phyloP scores from a whole-genome alignment of 2,113 vertebrate species.

The Chiloscyllium plagiosum region DNA sequence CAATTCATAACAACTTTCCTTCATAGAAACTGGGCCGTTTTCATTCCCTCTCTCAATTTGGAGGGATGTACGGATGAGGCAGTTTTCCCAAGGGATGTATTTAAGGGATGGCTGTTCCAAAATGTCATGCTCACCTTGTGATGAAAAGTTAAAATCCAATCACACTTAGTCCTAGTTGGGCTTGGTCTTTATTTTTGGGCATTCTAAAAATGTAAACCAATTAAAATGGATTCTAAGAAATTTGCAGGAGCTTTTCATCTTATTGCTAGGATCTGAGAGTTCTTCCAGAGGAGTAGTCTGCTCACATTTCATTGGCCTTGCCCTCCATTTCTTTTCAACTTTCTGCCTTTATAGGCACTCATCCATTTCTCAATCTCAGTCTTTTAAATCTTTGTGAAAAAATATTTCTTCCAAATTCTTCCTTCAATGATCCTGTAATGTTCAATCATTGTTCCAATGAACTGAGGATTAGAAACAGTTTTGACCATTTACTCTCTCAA shows the following conservation, averaged over 20 bases:
- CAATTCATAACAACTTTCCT: neutral
- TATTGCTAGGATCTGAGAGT: neutral
- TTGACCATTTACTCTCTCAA: neutral
- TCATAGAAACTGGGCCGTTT: neutral
- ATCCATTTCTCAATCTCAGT: neutral
- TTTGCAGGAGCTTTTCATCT: neutral
- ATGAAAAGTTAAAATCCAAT: neutral
- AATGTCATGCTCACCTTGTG: neutral
- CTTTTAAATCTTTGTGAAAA: neutral
- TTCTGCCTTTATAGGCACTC: neutral
- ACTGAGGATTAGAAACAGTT: neutral
- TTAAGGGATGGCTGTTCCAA: too few relatives aligned
- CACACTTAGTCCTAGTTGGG: neutral
- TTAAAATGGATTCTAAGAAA: neutral
- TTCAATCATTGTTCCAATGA: neutral
- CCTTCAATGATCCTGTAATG: neutral
- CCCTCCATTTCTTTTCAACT: neutral
- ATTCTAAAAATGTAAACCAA: neutral
- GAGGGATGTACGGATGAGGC: too few relatives aligned
- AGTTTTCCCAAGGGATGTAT: neutral
- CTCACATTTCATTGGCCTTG: neutral
- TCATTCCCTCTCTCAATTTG: neutral
- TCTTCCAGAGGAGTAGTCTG: neutral
- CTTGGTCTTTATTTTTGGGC: neutral
- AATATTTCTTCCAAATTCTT: neutral